Evolutionary conservation across 2,113 vertebrate species (phyloP).

Genomic region (Scomber japonicus): DNA sequence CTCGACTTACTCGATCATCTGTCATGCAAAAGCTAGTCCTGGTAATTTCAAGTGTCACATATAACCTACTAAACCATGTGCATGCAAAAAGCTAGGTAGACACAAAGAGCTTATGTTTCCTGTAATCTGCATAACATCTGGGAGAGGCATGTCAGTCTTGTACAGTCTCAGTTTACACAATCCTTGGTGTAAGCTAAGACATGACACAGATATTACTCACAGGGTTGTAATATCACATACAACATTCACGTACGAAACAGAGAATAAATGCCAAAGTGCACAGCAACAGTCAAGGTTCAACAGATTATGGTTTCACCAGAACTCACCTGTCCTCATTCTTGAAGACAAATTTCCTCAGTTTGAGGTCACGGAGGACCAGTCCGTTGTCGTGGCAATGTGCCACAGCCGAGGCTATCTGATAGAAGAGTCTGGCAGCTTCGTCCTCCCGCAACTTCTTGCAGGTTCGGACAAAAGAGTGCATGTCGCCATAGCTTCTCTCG

Average conservation of each 20-base stretch:
- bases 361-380: conserved; percentile 98
- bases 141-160: conserved; percentile 23
- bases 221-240: conserved; percentile 1
- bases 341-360: conserved; percentile 98
- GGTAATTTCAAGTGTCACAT: background rate
- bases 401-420: conserved; percentile 97
- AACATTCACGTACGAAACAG: background rate
- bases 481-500: conserved; percentile 97
- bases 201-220: conserved; percentile 7
- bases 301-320: background rate
- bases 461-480: conserved; percentile 98
- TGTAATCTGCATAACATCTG: conserved; percentile 39
- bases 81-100: conserved; percentile 38
- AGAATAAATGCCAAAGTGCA: background rate
- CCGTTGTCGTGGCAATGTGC: conserved; percentile 98
- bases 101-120: conserved; percentile 49
- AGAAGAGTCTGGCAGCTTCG: conserved; percentile 96
- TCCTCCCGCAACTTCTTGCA: conserved; percentile 99
- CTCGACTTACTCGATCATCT: conserved; percentile 19
- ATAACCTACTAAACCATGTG: conserved; percentile 5
- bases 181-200: conserved; percentile 40
- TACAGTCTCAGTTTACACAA: conserved; percentile 40
- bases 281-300: background rate
- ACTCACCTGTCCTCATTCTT: conserved; percentile 96
- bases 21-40: conserved; percentile 20